A percentile compares a stretch with the other conserved stretches of the same genome.
Conservation (phyloP, 2,797 vertebrate genomes). For the Lutjanus campechanus region DNA sequence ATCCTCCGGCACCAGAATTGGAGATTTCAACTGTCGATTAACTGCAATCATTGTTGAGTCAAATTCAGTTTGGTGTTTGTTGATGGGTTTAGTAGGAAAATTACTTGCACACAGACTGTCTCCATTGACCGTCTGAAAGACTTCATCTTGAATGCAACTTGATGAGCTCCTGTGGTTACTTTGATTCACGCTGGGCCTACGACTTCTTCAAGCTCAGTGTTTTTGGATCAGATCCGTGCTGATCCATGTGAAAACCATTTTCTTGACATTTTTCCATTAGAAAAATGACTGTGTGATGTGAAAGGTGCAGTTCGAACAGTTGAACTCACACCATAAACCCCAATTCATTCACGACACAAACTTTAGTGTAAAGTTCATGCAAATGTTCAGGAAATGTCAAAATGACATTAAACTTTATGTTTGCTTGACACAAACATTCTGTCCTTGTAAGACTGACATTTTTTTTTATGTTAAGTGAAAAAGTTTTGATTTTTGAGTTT, state of each 20-base stretch:
- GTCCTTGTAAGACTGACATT: too few species aligned
- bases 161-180: conserved; percentile 20
- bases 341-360: too few species aligned
- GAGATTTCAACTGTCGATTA: not conserved
- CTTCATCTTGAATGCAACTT: conserved; percentile 10
- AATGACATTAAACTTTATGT: too few species aligned
- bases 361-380: too few species aligned
- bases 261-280: not conserved
- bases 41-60: not conserved
- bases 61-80: not conserved
- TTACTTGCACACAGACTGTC: not conserved
- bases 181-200: not conserved
- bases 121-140: not conserved
- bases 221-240: conserved; percentile 1
- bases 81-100: not conserved
- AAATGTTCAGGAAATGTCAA: too few species aligned
- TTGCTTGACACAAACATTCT: not conserved
- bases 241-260: not conserved
- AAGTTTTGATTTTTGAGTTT: too few species aligned
- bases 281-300: not conserved
- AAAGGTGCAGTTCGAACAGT: not conserved
- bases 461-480: too few species aligned
- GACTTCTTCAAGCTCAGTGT: not conserved
- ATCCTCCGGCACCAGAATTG: not conserved
- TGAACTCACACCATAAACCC: too few species aligned